These are phyloP conservation scores for Drosophila ambigua DNA, from an alignment of 1,140 invertebrate species.

Conservation along the genomic window DNA sequence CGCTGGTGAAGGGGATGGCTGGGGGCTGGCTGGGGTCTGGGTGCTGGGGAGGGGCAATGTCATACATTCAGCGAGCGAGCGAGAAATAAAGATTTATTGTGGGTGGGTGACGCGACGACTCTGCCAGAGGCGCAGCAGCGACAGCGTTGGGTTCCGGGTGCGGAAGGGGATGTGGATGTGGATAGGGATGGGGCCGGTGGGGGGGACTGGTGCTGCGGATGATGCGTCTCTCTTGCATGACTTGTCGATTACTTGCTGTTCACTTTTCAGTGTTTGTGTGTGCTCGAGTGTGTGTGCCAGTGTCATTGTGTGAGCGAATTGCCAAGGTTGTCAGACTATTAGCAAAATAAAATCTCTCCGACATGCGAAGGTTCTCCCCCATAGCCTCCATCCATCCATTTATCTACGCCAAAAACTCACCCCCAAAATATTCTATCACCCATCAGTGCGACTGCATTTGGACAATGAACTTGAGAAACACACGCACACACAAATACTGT, in stretches of 20 bases:
- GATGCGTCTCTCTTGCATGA: conserved; percentile 28
- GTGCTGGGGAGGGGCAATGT: conserved; percentile 14
- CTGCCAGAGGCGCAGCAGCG: conserved; percentile 26
- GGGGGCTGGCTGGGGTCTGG: not conserved
- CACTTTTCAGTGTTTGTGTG: conserved; percentile 20
- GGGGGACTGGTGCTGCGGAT: conserved; percentile 3
- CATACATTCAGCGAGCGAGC: conserved; percentile 26
- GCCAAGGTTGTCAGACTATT: conserved; percentile 36
- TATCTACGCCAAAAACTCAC: no score
- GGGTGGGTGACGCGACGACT: conserved; percentile 47
- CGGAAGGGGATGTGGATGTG: no score
- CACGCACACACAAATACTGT: not conserved
- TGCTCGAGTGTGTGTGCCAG: conserved; percentile 4
- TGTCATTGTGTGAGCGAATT: conserved; percentile 3
- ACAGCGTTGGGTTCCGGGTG: no score
- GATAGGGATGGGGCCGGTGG: conserved; percentile 1
- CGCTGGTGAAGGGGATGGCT: not conserved
- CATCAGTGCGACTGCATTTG: conserved; percentile 49
- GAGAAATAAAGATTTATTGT: conserved; percentile 76
- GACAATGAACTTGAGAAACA: conserved; percentile 59
- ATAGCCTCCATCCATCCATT: no score
- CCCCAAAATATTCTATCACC: no score
- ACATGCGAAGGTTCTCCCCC: conserved; percentile 51
- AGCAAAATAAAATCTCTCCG: conserved; percentile 42
- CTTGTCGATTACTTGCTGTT: conserved; percentile 47